Percentiles rank a stretch among this genome's conserved stretches.
Conservation (phyloP, 2,113 vertebrate species). For the Alethe castanea region DNA sequence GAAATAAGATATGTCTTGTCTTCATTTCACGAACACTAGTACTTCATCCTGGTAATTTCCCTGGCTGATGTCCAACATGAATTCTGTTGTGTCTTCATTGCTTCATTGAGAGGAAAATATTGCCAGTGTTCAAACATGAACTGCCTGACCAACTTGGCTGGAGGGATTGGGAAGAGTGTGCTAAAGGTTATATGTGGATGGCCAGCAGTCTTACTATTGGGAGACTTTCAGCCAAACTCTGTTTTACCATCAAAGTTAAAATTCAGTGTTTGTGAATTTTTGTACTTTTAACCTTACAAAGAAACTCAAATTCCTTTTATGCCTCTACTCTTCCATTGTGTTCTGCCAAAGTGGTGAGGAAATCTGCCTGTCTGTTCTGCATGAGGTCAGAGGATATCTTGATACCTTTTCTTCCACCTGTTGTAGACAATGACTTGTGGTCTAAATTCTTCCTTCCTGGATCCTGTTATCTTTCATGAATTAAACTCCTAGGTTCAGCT, state of each 20-base stretch:
- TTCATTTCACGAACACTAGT: background rate
- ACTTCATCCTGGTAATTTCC: background rate
- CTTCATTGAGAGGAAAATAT: background rate
- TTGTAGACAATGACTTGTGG: background rate
- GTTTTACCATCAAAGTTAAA: background rate
- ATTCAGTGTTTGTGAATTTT: background rate
- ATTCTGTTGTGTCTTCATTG: background rate
- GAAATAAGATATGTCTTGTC: background rate
- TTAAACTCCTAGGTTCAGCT: background rate
- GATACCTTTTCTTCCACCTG: background rate
- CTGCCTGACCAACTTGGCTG: background rate
- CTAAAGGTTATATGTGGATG: background rate
- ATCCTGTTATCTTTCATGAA: background rate
- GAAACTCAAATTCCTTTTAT: background rate
- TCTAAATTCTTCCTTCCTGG: background rate
- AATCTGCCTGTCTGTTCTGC: background rate
- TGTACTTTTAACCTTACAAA: background rate
- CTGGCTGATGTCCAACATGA: background rate
- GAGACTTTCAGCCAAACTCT: background rate
- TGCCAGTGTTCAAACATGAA: background rate
- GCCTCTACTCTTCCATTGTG: background rate
- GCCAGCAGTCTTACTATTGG: background rate
- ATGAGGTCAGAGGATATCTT: background rate
- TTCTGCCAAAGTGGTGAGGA: accelerated
- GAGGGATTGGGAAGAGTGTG: background rate